Conservation (phyloP, 2,797 vertebrate species). For the Podargus strigoides region DNA sequence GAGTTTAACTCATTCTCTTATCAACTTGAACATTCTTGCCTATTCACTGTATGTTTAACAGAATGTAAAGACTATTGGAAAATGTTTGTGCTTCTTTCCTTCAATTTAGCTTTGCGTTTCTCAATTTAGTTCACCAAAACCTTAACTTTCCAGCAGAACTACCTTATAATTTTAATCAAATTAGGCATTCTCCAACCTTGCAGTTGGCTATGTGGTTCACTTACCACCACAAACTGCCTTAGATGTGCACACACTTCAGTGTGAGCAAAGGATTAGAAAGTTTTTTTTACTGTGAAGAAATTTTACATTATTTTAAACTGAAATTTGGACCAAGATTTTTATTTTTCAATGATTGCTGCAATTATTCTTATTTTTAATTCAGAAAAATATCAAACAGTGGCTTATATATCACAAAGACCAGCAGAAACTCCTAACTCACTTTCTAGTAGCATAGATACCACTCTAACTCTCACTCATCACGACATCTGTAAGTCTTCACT, state of each 20-base stretch:
- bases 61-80: neutral
- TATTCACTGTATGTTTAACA: neutral
- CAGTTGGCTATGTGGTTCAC: neutral
- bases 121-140: neutral
- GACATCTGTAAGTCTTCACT: neutral
- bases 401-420: neutral
- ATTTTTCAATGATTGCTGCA: neutral
- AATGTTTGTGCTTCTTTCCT: neutral
- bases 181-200: neutral
- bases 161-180: neutral
- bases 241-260: neutral
- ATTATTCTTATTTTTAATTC: neutral
- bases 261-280: neutral
- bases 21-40: neutral
- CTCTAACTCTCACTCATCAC: neutral
- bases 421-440: neutral
- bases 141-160: neutral
- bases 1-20: neutral
- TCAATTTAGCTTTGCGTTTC: neutral
- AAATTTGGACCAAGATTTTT: neutral
- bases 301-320: neutral
- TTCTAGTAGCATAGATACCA: neutral
- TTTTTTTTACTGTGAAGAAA: neutral
- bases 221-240: neutral
- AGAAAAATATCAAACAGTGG: neutral